Conservation (phyloP, 2,888 invertebrate species). For the Ochropleura plecta region DNA sequence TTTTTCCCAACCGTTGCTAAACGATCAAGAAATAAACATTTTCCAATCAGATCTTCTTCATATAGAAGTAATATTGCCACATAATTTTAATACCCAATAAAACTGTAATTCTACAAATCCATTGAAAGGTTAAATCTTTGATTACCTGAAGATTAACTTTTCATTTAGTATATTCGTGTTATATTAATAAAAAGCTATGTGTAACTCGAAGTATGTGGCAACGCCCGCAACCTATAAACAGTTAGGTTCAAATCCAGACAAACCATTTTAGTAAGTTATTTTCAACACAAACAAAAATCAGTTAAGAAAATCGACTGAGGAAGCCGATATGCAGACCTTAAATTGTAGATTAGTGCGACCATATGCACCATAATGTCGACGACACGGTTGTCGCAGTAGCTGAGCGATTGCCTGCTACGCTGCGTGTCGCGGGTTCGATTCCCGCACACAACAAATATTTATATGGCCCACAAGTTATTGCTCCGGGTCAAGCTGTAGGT, state of each 20-base stretch:
- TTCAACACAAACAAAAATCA: too few species aligned
- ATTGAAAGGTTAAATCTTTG: not conserved
- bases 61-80: not conserved
- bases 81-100: slow-evolving; percentile 3
- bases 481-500: too few species aligned
- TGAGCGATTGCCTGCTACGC: too few species aligned
- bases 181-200: not conserved
- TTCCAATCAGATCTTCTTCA: not conserved
- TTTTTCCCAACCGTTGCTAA: not conserved
- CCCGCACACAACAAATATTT: too few species aligned
- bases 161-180: slow-evolving; percentile 30
- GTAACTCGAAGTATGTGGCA: not conserved
- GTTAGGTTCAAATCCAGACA: not conserved
- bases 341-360: too few species aligned
- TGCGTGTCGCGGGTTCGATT: too few species aligned
- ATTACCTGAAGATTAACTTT: slow-evolving; percentile 10
- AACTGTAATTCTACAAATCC: not conserved
- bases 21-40: not conserved
- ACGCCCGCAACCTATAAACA: not conserved
- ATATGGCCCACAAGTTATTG: too few species aligned
- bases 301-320: too few species aligned
- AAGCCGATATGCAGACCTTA: too few species aligned
- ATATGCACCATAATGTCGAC: too few species aligned
- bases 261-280: not conserved
- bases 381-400: too few species aligned